These are phyloP conservation scores for Furnarius figulus DNA, from an alignment of 2,113 vertebrate genomes.

Conservation along the genomic window DNA sequence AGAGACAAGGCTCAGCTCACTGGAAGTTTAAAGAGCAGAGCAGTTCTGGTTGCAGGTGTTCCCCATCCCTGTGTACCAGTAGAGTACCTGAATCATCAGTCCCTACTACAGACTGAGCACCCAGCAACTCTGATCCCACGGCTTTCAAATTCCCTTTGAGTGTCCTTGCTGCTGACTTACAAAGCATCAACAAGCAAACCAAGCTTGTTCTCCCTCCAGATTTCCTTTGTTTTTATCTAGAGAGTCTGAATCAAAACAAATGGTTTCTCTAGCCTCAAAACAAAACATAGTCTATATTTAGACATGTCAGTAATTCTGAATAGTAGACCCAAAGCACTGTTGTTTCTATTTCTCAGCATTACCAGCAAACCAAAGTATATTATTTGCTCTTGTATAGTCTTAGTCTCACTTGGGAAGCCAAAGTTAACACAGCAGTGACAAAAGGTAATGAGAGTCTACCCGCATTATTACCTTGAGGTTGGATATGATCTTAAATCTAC, in stretches of 20 bases:
- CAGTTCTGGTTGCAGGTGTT: fast-evolving
- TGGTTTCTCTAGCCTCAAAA: not conserved
- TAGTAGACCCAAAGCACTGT: not conserved
- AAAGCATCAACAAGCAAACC: not conserved
- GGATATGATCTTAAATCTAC: not conserved
- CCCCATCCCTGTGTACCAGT: not conserved
- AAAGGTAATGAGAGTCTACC: not conserved
- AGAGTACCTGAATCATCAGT: not conserved
- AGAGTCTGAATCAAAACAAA: slow-evolving; percentile 4
- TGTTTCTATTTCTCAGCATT: not conserved
- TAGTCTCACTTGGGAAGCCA: not conserved
- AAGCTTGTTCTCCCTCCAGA: not conserved
- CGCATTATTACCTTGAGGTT: not conserved
- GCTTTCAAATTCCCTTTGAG: not conserved
- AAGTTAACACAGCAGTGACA: not conserved
- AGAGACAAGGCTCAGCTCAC: not conserved
- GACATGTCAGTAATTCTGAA: not conserved
- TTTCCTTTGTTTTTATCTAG: slow-evolving; percentile 32
- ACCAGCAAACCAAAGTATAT: not conserved
- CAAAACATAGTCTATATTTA: not conserved
- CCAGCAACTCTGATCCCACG: not conserved
- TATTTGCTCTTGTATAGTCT: not conserved
- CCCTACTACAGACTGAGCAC: not conserved
- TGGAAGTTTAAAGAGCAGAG: not conserved
- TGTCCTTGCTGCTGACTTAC: not conserved